Evolutionary conservation across 2,888 invertebrate species (phyloP).

Genomic region (Nysson spinosus): DNA sequence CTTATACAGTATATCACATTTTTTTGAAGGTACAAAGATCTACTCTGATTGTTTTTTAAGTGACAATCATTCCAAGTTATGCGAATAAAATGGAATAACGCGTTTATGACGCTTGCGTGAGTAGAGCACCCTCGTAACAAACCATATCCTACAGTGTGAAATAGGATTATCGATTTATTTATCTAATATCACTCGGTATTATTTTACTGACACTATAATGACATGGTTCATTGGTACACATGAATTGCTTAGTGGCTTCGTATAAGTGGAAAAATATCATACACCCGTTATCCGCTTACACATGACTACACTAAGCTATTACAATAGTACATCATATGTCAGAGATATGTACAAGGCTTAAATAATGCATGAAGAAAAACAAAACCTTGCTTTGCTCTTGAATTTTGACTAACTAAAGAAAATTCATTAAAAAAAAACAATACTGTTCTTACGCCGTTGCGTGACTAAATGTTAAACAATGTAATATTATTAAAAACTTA

Average conservation of each 20-base stretch:
- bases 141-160: slow-evolving; percentile 10
- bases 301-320: not conserved
- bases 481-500: slow-evolving; percentile 4
- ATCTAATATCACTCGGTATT: slow-evolving; percentile 4
- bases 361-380: not conserved
- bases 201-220: not conserved
- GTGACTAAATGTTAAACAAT: slow-evolving; percentile 24
- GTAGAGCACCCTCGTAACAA: slow-evolving; percentile 17
- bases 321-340: slow-evolving; percentile 1
- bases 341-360: slow-evolving; percentile 2
- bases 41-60: slow-evolving; percentile 18
- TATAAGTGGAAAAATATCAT: slow-evolving; percentile 6
- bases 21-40: slow-evolving; percentile 36
- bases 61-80: slow-evolving; percentile 26
- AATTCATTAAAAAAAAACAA: not conserved
- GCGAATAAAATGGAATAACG: slow-evolving; percentile 26
- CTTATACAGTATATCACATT: slow-evolving; percentile 41
- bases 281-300: not conserved
- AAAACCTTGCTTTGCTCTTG: slow-evolving; percentile 1
- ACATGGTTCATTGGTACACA: slow-evolving; percentile 3
- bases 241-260: not conserved
- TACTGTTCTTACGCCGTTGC: too few relatives aligned
- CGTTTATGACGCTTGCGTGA: slow-evolving; percentile 10
- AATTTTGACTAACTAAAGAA: not conserved
- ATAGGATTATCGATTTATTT: not conserved